Conservation (phyloP, 2,113 vertebrate species). For the Carlito syrichta region DNA sequence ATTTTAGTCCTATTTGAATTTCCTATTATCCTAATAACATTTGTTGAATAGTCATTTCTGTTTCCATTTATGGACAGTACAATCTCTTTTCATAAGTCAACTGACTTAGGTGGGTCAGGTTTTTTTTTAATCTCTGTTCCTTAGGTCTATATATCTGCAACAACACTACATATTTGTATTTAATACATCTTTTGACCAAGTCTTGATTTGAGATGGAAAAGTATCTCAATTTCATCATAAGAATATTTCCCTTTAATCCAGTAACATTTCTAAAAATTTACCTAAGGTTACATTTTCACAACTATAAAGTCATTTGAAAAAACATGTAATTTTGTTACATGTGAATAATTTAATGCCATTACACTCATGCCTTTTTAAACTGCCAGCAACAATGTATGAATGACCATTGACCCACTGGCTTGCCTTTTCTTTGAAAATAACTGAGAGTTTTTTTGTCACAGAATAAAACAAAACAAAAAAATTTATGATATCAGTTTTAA, state of each 20-base stretch:
- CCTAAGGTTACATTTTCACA: background rate
- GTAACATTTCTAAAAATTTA: background rate
- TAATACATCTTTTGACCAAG: background rate
- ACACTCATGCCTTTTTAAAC: background rate
- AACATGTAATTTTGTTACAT: background rate
- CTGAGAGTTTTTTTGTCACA: background rate
- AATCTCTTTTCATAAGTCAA: background rate
- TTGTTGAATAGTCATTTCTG: background rate
- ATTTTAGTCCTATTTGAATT: background rate
- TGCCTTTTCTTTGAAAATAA: background rate
- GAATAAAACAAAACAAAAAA: background rate
- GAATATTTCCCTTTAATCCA: background rate
- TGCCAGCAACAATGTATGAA: background rate
- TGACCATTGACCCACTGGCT: background rate
- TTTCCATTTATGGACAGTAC: background rate
- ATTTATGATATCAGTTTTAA: background rate
- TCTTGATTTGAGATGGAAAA: background rate
- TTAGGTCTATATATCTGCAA: background rate
- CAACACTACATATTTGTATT: background rate
- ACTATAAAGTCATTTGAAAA: background rate
- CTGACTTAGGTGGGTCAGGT: background rate
- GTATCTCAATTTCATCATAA: background rate
- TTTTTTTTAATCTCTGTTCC: background rate
- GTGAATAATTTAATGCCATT: background rate
- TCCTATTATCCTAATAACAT: background rate